A percentile compares a stretch with the other conserved stretches of the same genome.
These are phyloP conservation scores for Chelon labrosus DNA, from an alignment of 2,797 vertebrate genomes.

Conservation along the genomic window DNA sequence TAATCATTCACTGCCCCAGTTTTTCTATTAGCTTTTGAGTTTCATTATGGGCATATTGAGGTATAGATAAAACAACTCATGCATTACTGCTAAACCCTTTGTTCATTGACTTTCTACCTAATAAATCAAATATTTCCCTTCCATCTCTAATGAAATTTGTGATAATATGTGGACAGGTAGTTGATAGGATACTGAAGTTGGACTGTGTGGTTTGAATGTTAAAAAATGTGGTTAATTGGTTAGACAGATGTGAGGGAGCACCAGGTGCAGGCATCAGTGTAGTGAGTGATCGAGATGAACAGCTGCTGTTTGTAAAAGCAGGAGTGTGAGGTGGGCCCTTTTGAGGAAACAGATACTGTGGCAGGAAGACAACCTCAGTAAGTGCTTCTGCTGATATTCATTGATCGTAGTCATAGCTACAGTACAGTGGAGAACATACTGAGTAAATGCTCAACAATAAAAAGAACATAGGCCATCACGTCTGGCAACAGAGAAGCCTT, in stretches of 20 bases:
- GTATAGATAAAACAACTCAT: not conserved
- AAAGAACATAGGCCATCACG: constrained; percentile 43
- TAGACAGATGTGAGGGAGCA: not conserved
- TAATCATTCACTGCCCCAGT: not conserved
- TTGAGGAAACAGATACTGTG: constrained; percentile 13
- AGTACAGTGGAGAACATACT: constrained; percentile 14
- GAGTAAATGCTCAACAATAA: constrained; percentile 37
- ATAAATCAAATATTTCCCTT: not conserved
- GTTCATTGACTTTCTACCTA: not conserved
- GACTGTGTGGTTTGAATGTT: constrained; percentile 1
- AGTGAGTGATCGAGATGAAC: constrained; percentile 26
- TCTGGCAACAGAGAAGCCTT: constrained; percentile 31
- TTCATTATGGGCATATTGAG: not conserved
- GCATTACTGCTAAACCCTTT: not conserved
- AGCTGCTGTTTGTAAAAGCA: constrained; percentile 68
- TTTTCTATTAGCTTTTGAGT: not conserved
- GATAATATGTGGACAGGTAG: not conserved
- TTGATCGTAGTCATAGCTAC: constrained; percentile 49
- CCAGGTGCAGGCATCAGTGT: not conserved
- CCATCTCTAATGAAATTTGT: not conserved
- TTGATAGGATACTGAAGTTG: no score
- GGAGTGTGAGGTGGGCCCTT: constrained; percentile 76
- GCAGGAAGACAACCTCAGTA: constrained; percentile 1
- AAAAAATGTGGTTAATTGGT: not conserved
- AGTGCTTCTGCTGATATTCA: constrained; percentile 53